Evolutionary conservation across 2,888 invertebrate species (phyloP), one percentile per base, ranked within the genome.

Genomic region (Dynastes maya): DNA sequence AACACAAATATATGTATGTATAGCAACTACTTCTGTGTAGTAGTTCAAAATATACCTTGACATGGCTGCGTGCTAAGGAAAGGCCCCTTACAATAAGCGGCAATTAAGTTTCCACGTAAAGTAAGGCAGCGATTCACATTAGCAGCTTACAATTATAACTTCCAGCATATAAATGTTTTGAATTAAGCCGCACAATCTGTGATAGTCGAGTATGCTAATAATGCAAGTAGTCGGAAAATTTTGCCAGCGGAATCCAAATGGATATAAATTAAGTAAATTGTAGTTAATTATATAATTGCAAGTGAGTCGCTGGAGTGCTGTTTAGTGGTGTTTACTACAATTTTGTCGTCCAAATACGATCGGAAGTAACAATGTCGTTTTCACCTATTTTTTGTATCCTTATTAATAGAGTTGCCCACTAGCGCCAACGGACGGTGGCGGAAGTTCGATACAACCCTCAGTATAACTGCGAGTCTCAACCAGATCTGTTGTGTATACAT

Each of bases 171-270:
- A 68, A 51, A 68, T 51, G 51, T 51, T 51, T 27, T 9, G 27
- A 68, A 68, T 68, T 68, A 68, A 68, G 51, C 68, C 51, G 29
- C 63, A 68, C 16, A 68, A 51, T 49, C 51, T 68, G 49, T 49
- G 51, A 68, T 68, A 68, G 51, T 27, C 22, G 67, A 29, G 68
- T 27, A 51, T 22, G 68, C 4, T 68, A 68, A 51, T 51, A 68
- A 51, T 22, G 29, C 29, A n/a, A 0, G 9, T 55, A n/a, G 16
- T 51, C 29, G 49, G 68, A 49, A 68, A 68, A 40, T 68, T 68
- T 68, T 51, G 11, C 68, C 27, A 29, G 68, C 29, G 22, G 68
- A 68, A 68, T 68, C 22, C 29, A 68, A 68, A 51, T 68, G 45
- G 29, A 68, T 13, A 49, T 49, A 51, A 68, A 51, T 68, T 68